phyloP scores from a whole-genome alignment of 2,888 invertebrate genomes.

The Allacma fusca region DNA sequence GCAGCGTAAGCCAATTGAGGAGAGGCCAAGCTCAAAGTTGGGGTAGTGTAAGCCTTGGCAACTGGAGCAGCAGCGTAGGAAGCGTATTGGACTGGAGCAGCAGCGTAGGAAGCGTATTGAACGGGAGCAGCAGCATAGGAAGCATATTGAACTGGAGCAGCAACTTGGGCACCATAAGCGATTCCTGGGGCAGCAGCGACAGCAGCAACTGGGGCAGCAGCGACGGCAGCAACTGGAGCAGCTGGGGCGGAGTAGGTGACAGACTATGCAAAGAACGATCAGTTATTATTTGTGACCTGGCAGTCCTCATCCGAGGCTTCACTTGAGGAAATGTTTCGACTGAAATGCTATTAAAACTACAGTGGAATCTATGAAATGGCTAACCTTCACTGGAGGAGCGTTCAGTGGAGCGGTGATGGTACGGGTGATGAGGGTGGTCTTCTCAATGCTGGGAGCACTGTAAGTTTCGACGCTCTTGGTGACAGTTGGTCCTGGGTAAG shows the following conservation, averaged over 20 bases:
- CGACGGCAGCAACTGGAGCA: constrained; percentile 43
- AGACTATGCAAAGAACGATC: neutral
- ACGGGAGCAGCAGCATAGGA: constrained; percentile 17
- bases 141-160: constrained; percentile 24
- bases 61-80: neutral
- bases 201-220: constrained; percentile 35
- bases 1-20: constrained; percentile 45
- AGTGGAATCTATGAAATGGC: constrained; percentile 24
- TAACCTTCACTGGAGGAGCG: constrained; percentile 46
- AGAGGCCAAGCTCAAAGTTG: constrained; percentile 45
- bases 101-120: constrained; percentile 18
- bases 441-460: constrained; percentile 50
- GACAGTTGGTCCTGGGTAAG: constrained; percentile 49
- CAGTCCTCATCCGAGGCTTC: too few relatives aligned
- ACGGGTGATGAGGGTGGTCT: constrained; percentile 51
- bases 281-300: constrained; percentile 3
- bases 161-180: constrained; percentile 5
- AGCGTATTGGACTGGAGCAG: constrained; percentile 30
- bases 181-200: constrained; percentile 37
- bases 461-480: constrained; percentile 49
- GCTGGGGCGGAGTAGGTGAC: constrained; percentile 43
- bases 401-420: constrained; percentile 51
- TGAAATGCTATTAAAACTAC: neutral
- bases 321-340: too few relatives aligned
- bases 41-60: constrained; percentile 46